Evolutionary conservation across 2,113 vertebrate genomes (phyloP), one percentile per base, ranked within the genome.

Genomic region (Dromiciops gliroides): DNA sequence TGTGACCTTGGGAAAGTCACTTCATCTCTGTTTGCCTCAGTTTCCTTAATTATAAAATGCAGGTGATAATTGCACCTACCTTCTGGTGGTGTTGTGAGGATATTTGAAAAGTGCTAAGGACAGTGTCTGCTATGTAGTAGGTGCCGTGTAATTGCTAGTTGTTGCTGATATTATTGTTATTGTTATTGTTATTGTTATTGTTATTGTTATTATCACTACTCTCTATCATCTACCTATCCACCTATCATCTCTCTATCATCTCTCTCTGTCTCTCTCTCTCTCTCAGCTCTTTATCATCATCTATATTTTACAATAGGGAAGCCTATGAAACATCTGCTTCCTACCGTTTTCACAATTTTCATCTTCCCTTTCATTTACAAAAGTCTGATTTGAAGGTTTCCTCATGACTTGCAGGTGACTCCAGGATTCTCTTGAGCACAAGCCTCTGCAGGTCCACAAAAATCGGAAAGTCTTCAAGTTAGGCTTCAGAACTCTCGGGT

Each of bases 51-150:
- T 22, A 83, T 75, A 83, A 83, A 22, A 44, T 44, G 37, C 19
- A 0, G 6, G 0, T 23, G 7, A 44, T 44, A 22, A 23, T 23
- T 44, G n/a, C 16, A 44, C 5, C 7, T 44, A 22, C 26, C 0
- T 83, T 44, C 67, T 23, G n/a, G 6, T 83, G 16, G 37, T 37
- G 16, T 83, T 83, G 19, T 83, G 19, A 83, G 19, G 6, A 44
- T 44, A 44, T 44, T 44, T 83, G 7, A 22, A 83, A 83, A 83
- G 5, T 83, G 19, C 16, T 83, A 23, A 23, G n/a, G 22, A 22
- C 19, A 75, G 8, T 44, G 67, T 1, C n/a, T 83, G n/a, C n/a
- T 1, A 83, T 6, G 44, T 31, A 67, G 31, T 37, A 67, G 14
- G 37, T n/a, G 19, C 67, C 44, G 44, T 83, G 23, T 44, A 83